These are phyloP conservation scores for Amblyornis subalaris DNA, from an alignment of 2,113 vertebrate species.

Conservation along the genomic window DNA sequence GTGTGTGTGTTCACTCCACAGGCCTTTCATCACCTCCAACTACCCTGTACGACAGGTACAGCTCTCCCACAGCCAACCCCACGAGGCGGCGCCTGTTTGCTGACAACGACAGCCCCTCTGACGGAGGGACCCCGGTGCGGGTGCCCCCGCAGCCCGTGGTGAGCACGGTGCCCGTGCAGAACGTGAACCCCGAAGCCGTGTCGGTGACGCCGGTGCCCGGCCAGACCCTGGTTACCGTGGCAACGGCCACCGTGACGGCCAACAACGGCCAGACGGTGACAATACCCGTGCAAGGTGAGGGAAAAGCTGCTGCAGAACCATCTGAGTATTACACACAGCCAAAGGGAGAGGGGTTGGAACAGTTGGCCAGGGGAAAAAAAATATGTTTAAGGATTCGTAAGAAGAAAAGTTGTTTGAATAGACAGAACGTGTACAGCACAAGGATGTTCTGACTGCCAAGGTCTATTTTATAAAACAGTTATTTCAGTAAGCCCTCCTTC, in stretches of 20 bases:
- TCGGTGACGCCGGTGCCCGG: constrained; percentile 77
- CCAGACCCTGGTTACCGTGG: constrained; percentile 88
- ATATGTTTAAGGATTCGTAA: neutral
- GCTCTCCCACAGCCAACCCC: constrained; percentile 75
- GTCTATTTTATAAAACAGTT: neutral
- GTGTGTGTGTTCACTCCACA: neutral
- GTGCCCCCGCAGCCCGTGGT: constrained; percentile 62
- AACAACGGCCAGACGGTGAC: constrained; percentile 84
- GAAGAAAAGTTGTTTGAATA: neutral
- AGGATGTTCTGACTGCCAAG: neutral
- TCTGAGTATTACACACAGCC: neutral
- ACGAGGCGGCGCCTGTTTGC: constrained; percentile 77
- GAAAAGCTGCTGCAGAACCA: neutral
- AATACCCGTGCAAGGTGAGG: constrained; percentile 82
- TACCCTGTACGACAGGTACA: constrained; percentile 81
- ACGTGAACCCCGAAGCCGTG: constrained; percentile 65
- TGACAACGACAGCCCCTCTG: constrained; percentile 46
- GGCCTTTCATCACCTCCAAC: constrained; percentile 66
- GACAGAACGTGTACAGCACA: neutral
- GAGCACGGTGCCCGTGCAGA: constrained; percentile 71
- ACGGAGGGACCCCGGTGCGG: constrained; percentile 34
- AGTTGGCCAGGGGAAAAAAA: too few species aligned
- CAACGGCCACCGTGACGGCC: constrained; percentile 82
- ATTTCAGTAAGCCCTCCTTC: neutral
- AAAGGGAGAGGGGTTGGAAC: neutral